Evolutionary conservation across 2,113 vertebrate genomes (phyloP).

Genomic region (Melanostigma gelatinosum): DNA sequence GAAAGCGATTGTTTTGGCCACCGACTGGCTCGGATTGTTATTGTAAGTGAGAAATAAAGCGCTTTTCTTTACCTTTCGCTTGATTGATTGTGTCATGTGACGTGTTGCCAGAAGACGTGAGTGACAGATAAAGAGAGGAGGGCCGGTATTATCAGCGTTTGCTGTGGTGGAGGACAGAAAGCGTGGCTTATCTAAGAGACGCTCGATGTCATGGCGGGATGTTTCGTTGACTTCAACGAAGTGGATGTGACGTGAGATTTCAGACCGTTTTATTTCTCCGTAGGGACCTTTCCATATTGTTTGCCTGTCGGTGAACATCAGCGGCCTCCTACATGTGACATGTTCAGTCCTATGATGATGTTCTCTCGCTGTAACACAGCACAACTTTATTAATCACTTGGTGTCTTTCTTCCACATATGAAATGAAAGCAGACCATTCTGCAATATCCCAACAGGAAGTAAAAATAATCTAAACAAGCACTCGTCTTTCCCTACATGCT

Average conservation of each 20-base stretch:
- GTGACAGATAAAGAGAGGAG: neutral
- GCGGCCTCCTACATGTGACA: neutral
- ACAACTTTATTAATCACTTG: conserved; percentile 11
- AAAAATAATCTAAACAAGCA: neutral
- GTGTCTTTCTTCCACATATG: neutral
- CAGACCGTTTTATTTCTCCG: neutral
- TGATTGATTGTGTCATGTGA: neutral
- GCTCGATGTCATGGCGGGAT: neutral
- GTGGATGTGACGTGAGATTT: neutral
- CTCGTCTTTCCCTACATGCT: conserved; percentile 14
- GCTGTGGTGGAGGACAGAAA: neutral
- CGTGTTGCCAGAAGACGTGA: neutral
- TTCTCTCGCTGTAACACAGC: neutral
- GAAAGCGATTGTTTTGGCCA: neutral
- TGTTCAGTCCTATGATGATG: neutral
- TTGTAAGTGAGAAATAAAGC: neutral
- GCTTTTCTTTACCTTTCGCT: neutral
- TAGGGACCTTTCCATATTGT: neutral
- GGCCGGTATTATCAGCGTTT: neutral
- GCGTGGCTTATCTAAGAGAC: neutral
- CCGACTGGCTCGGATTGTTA: neutral
- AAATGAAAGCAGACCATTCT: conserved; percentile 1
- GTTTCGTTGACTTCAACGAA: neutral
- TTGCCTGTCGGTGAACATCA: neutral
- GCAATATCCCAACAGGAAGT: conserved; percentile 36